These are phyloP conservation scores for Pteronura brasiliensis DNA, from an alignment of 2,113 vertebrate genomes.

Conservation along the genomic window DNA sequence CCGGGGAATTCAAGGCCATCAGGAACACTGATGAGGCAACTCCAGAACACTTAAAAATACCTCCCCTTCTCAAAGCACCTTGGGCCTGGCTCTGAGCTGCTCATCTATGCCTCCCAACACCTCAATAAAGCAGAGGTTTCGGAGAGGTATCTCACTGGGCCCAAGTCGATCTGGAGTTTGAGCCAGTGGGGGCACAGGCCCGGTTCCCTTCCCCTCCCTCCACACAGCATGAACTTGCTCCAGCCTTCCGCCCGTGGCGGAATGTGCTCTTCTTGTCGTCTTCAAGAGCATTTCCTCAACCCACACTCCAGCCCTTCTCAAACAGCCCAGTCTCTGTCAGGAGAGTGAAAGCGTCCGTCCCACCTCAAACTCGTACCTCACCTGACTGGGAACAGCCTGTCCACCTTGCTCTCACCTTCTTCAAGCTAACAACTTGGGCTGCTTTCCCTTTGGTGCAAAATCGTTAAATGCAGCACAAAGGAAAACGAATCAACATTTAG, in stretches of 20 bases:
- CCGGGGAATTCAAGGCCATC: background rate
- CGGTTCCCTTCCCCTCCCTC: background rate
- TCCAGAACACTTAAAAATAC: background rate
- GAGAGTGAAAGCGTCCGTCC: background rate
- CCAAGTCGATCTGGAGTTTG: background rate
- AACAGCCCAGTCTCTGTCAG: background rate
- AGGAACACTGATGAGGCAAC: too few relatives aligned
- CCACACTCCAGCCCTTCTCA: background rate
- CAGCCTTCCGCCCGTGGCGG: background rate
- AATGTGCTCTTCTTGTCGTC: background rate
- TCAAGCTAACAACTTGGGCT: background rate
- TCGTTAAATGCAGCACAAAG: constrained; percentile 22
- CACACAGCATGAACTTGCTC: background rate
- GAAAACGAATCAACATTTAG: background rate
- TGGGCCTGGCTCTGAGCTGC: background rate
- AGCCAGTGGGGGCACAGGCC: too few relatives aligned
- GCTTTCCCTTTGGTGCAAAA: constrained; percentile 1
- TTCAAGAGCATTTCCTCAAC: background rate
- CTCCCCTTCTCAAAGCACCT: background rate
- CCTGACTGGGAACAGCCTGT: background rate
- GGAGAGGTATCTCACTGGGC: background rate
- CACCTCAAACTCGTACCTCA: background rate
- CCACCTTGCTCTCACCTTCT: background rate
- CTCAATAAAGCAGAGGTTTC: background rate
- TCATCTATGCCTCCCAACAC: background rate